Base-by-base conservation (phyloP, 2,888 invertebrate genomes). In the Incurvaria masculella region DNA sequence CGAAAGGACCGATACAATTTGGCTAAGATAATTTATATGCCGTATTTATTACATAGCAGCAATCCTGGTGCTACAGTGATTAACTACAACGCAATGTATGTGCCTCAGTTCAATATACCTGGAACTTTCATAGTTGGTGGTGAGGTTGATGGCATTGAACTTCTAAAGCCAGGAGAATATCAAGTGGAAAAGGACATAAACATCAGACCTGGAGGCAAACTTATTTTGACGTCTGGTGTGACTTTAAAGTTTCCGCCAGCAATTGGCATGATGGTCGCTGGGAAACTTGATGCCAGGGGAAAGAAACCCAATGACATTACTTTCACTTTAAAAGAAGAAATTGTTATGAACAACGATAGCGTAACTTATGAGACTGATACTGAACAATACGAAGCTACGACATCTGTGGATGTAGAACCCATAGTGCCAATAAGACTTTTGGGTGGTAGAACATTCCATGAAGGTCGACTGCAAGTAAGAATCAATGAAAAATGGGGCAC, bases 191-290 rank as follows among this genome's bases (percentile, higher is more conserved):
- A 93, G 59, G 99, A 99, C 64, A 96, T 99, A 43, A 97, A 93
- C 63, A 88, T 98, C 27, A 74, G 94, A 21, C 95, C 97, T 0
- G 94, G 94, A n/a, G 96, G 96, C 4, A 89, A 89, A 66, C 75
- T 99, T 40, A 88, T 89, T 14, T 79, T 99, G 2, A 88, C 91
- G 51, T 88, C 94, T 0, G 97, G 97, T 0, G 94, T 96, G 0
- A 91, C 86, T 0, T 72, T 99, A 16, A 85, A 85, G 58, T 99
- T 99, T 68, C 91, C 94, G 47, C 91, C 96, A 1, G 87, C 94
- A 20, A 88, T 98, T 47, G 97, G 97, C 8, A 94, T 99, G 82
- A 93, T 99, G 88, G 89, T 98, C 2, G 96, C 96, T 40, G 97
- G 97, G 0, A 87, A 88, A 65, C 70, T 97, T 42, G 91, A 91